phyloP scores from a whole-genome alignment of 2,888 invertebrate genomes.

The Limnephilus lunatus region DNA sequence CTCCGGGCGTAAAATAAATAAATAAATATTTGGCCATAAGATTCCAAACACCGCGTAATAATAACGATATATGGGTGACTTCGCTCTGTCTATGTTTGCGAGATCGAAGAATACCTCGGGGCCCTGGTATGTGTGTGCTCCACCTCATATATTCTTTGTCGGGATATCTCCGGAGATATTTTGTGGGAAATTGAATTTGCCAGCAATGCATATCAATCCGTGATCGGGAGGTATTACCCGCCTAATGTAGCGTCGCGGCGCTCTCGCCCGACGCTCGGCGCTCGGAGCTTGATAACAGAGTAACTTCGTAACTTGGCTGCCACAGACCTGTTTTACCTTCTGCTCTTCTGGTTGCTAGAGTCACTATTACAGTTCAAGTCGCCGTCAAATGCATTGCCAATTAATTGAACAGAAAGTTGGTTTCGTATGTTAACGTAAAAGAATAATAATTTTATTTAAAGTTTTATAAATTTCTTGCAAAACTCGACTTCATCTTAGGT shows the following conservation, averaged over 20 bases:
- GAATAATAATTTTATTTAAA: too few species aligned
- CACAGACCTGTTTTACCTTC: neutral
- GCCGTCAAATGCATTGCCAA: neutral
- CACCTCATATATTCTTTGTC: neutral
- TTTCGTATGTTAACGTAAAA: neutral
- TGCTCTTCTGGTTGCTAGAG: neutral
- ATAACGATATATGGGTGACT: neutral
- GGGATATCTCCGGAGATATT: constrained; percentile 15
- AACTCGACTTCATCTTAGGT: too few species aligned
- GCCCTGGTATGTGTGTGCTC: neutral
- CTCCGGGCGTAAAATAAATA: too few species aligned
- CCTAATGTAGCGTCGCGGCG: neutral
- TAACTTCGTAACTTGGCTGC: neutral
- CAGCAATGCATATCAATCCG: constrained; percentile 29
- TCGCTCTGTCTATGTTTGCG: neutral
- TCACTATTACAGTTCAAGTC: neutral
- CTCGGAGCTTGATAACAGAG: neutral
- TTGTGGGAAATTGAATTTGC: constrained; percentile 36
- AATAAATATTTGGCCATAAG: too few species aligned
- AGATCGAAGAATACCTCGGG: neutral
- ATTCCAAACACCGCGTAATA: neutral
- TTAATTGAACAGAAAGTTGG: neutral
- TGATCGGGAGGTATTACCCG: constrained; percentile 16
- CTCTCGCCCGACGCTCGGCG: neutral
- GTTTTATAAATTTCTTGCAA: too few species aligned